phyloP scores from a whole-genome alignment of 2,888 invertebrate species.

The Scaptomyza caliginosa region DNA sequence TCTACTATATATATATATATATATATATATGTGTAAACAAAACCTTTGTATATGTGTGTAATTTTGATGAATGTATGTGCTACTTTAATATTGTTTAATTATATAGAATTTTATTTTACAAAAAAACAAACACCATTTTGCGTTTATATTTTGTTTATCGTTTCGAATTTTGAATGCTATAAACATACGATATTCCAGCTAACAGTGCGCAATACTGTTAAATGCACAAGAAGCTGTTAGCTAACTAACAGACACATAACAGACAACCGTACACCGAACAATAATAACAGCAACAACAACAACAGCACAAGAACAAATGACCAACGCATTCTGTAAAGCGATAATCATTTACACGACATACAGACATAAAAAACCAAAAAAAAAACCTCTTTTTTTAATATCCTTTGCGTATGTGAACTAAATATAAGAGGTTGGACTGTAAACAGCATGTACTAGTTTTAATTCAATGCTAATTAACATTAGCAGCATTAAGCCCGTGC shows the following conservation, averaged over 20 bases:
- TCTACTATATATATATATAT: constrained; percentile 24
- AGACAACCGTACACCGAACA: constrained; percentile 37
- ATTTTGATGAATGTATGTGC: constrained; percentile 71
- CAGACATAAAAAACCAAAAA: constrained; percentile 7
- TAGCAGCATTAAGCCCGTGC: constrained; percentile 56
- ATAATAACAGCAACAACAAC: constrained; percentile 20
- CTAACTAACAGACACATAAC: constrained; percentile 19
- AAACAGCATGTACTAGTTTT: constrained; percentile 21
- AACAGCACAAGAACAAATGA: constrained; percentile 55
- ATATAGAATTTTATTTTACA: constrained; percentile 68
- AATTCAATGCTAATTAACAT: constrained; percentile 26
- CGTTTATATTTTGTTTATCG: constrained; percentile 28
- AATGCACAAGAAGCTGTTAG: constrained; percentile 37
- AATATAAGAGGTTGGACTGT: constrained; percentile 10
- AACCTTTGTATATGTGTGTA: constrained; percentile 64
- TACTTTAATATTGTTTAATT: constrained; percentile 71
- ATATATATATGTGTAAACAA: constrained; percentile 27
- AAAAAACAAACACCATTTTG: constrained; percentile 21
- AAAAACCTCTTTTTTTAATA: constrained; percentile 7
- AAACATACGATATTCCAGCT: constrained; percentile 6
- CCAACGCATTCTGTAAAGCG: constrained; percentile 71
- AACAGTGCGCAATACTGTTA: constrained; percentile 41
- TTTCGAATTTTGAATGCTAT: neutral
- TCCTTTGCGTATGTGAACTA: constrained; percentile 8
- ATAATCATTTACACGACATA: constrained; percentile 71